Conservation (phyloP, 2,888 invertebrate species). For the Drosophila kuntzei region DNA sequence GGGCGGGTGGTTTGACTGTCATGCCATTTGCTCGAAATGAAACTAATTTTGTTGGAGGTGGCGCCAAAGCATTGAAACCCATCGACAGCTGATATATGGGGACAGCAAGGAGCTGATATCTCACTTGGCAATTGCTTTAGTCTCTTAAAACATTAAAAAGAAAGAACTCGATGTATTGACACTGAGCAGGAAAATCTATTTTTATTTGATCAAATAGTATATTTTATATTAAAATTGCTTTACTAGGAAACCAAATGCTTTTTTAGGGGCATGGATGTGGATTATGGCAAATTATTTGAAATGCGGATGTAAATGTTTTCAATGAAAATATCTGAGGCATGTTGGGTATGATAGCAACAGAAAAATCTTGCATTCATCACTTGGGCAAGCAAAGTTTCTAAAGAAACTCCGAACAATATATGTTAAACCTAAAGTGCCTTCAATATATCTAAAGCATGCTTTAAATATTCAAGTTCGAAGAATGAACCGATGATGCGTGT, state of each 20-base stretch:
- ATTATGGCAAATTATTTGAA: too few species aligned
- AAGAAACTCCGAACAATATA: too few species aligned
- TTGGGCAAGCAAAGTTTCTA: too few species aligned
- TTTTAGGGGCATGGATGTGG: too few species aligned
- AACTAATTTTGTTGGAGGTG: constrained; percentile 76
- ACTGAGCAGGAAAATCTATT: constrained; percentile 7
- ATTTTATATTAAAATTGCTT: constrained; percentile 1
- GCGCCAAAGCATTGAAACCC: constrained; percentile 58
- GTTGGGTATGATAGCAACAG: too few species aligned
- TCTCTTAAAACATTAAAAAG: neutral
- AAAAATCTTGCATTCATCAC: too few species aligned
- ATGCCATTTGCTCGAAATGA: constrained; percentile 71
- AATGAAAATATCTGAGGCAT: too few species aligned
- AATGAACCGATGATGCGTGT: too few species aligned
- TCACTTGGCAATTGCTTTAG: constrained; percentile 33
- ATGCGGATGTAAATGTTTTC: too few species aligned
- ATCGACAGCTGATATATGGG: constrained; percentile 68
- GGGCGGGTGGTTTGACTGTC: constrained; percentile 40
- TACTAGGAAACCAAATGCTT: neutral
- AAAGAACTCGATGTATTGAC: constrained; percentile 4
- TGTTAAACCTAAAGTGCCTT: too few species aligned
- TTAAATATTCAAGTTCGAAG: too few species aligned
- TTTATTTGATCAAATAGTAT: neutral
- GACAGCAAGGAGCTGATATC: constrained; percentile 9
- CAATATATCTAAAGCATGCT: too few species aligned